Evolutionary conservation across 2,888 invertebrate species (phyloP), one percentile per base, ranked within the genome.

Genomic region (Ecliptopera silaceata): DNA sequence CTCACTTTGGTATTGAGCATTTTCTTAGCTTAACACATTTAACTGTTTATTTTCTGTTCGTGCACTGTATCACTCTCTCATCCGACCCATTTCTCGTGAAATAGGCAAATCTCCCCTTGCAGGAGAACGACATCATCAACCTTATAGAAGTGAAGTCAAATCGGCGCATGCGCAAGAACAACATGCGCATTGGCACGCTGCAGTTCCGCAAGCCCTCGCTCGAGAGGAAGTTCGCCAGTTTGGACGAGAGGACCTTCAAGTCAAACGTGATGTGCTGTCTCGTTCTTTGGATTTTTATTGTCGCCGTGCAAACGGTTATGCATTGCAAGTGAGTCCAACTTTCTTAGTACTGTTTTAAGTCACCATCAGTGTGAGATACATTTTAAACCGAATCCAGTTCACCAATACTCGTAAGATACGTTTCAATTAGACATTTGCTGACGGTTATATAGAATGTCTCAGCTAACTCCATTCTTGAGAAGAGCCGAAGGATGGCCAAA

Each of bases 241-340:
- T 97, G 53, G 94, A 97, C 51, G 98, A 98, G 87, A 95, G 95
- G 71, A 97, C 98, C 94, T 98, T 98, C 90, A 97, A 97, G 79
- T 98, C 98, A 12, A 98, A 98, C 82, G 96, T 98, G 92, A 93
- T 97, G 77, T 98, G 98, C 87, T 97, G 97, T 73, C 95, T 97
- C 79, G 94, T 97, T 69, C 95, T 98, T 62, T 97, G 98, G 97
- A 86, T 97, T 42, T 96, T 97, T 78, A 96, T 98, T 47, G 94
- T 96, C 1, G 91, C 94, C 47, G 95, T 96, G 61, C 97, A 97
- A 83, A 90, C 93, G 41, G 93, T 95, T 48, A 95, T 96, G 72
- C 93, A 95, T 71, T 95, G 94, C 53, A 92, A 94, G 95, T 95
- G 79, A 92, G 86, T 52, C 12, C n/a, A n/a, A n/a, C n/a, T n/a